Conservation (phyloP, 1,140 invertebrate genomes). For the Hyles vespertilio region DNA sequence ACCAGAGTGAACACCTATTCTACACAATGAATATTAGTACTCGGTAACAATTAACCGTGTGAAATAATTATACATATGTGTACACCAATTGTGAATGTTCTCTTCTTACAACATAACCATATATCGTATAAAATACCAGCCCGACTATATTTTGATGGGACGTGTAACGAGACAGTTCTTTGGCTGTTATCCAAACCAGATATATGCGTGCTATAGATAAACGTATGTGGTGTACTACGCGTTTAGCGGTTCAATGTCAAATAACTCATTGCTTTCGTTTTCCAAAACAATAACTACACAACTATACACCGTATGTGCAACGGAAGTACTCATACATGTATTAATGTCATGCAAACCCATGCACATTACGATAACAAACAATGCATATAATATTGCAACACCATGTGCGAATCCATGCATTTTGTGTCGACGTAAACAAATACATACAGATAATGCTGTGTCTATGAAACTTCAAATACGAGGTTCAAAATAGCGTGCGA, state of each 20-base stretch:
- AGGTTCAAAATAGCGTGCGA: constrained; percentile 34
- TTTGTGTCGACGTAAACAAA: neutral
- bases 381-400: neutral
- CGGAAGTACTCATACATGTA: too few relatives aligned
- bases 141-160: constrained; percentile 1
- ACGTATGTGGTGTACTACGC: constrained; percentile 11
- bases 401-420: neutral
- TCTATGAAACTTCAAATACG: neutral
- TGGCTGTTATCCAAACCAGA: constrained; percentile 28
- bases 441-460: constrained; percentile 1
- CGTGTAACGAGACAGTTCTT: constrained; percentile 14
- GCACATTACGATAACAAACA: constrained; percentile 2
- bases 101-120: too few relatives aligned
- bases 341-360: constrained; percentile 1
- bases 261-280: constrained; percentile 12
- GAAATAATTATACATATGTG: too few relatives aligned
- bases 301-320: too few relatives aligned
- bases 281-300: neutral
- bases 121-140: constrained; percentile 4
- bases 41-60: too few relatives aligned
- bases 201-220: constrained; percentile 11
- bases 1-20: too few relatives aligned
- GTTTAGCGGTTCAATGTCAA: constrained; percentile 18
- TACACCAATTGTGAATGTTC: too few relatives aligned
- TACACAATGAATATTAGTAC: too few relatives aligned